Evolutionary conservation across 2,888 invertebrate genomes (phyloP), one percentile per base, ranked within the genome.

Genomic region (Lasioglossum calceatum): DNA sequence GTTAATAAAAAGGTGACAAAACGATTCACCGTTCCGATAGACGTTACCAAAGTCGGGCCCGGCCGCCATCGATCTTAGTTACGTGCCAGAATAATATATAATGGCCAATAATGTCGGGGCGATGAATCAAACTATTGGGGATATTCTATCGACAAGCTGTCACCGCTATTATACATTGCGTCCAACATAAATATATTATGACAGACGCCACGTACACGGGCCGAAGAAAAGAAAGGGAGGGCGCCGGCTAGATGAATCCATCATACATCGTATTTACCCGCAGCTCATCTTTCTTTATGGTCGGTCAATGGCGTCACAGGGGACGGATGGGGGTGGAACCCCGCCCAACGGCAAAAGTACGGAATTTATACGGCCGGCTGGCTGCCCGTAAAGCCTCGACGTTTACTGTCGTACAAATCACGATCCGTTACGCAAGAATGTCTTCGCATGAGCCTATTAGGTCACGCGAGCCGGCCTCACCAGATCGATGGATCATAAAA

Each of bases 111-210:
- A 92, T 91, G 89, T 89, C 75, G 77, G 77, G 73, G 87, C 92
- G 84, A 92, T 90, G 92, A 90, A 91, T 92, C 91, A 91, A 90
- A 86, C 87, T 86, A 85, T 86, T 86, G 89, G 86, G 86, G 72
- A 86, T 86, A 89, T 88, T 88, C 84, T 90, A 92, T 92, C 92
- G 92, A 90, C 91, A 91, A 91, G 80, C 91, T 91, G 92, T 92
- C 92, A 86, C 80, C 81, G 88, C 91, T 81, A 92, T 92, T 91
- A 89, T 88, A 89, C 88, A 85, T 91, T 89, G 88, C 88, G 91
- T 81, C 86, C 85, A 87, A 77, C 90, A 89, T 92, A 91, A 92
- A 91, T 92, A 91, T 91, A 89, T 92, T 92, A 92, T 89, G 81
- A 87, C 82, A 86, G 87, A 80, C 84, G 64, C 27, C 79, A 79